Evolutionary conservation across 2,113 vertebrate genomes (phyloP), one percentile per base, ranked within the genome.

Genomic region (Benitochromis conjunctus): DNA sequence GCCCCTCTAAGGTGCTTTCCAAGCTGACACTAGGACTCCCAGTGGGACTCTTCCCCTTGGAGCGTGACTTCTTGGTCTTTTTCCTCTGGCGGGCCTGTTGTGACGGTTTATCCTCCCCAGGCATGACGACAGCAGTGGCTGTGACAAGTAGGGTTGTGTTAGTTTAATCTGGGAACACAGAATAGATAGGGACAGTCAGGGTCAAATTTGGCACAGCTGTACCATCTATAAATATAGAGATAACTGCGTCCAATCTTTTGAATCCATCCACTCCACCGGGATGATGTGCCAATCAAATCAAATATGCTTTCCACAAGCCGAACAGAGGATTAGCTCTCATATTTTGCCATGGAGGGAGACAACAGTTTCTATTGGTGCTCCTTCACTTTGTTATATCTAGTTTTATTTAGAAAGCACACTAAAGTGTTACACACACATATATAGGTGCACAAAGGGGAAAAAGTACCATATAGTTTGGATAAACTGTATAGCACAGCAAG

Each of bases 1-100:
- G 93, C 8, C 83, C 71, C 1, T 96, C 95, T 58, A 85, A 21
- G 6, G 62, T 12, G 81, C 91, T 85, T 21, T 64, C 82, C 78
- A 91, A 87, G 80, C 14, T 86, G 80, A 19, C 92, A 82, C 66
- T 88, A 13, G 95, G 95, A 91, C 93, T 89, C 31, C 78, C 88
- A 14, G 80, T 87, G 16, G 94, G 95, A 87, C 94, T 94, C 82
- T 95, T 96, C 51, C 92, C 94, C 89, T 96, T 98, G 76, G 92
- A 92, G 62, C 89, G 96, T 19, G 91, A 89, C 87, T 95, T 97
- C 80, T 95, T 97, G 84, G 85, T 89, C 85, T 94, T 96, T 14
- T 98, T 98, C 81, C 96, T 97, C 83, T 96, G 97, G 81, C 97
- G 96, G 58, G 96, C 94, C 41, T 96, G 96, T 82, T 92, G 96